Evolutionary conservation across 2,797 vertebrate species (phyloP), one percentile per base, ranked within the genome.

Genomic region (Sebastolobus altivelis): DNA sequence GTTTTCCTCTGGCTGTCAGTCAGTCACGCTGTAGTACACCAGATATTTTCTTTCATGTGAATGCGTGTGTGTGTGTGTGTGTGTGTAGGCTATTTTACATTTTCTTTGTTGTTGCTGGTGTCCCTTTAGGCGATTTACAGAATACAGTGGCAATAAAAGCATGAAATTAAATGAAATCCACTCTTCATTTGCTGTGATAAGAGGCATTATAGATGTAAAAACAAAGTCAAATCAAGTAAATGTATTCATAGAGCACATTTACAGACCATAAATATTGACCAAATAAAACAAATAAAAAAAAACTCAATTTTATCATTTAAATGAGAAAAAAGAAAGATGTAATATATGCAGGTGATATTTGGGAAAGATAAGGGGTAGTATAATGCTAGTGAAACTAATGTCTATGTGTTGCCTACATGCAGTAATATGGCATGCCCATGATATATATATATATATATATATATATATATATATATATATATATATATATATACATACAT

Each of bases 1-100:
- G 33, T 29, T 79, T 77, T 63, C 58, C 35, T 73, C 2, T 8
- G 56, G 14, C 70, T 65, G 79, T 40, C 79, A 75, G 5, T 33
- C 76, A 54, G 13, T 38, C 65, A 55, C 16, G 4, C 16, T 38
- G 40, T 8, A 13, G 8, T 14, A 27, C 55, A 22, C 61, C 4
- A 29, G 1, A 16, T 43, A 2, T 58, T 75, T 10, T 22, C 12
- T 40, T 33, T 65, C 7, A 10, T 13, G 10, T 31, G 43, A 8
- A 1, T n/a, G 63, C 20, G 27, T 31, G 61, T 29, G 9, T 13
- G 13, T 20, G 59, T 43, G 27, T 58, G 54, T 40, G 22, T 16
- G 52, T 58, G 67, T n/a, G 18, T 33, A 6, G 31, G 29, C 29
- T 40, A n/a, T 5, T 72, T 72, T 12, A 33, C 22, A 43, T 16